phyloP scores from a whole-genome alignment of 2,888 invertebrate genomes.

The Eristalis tenax region DNA sequence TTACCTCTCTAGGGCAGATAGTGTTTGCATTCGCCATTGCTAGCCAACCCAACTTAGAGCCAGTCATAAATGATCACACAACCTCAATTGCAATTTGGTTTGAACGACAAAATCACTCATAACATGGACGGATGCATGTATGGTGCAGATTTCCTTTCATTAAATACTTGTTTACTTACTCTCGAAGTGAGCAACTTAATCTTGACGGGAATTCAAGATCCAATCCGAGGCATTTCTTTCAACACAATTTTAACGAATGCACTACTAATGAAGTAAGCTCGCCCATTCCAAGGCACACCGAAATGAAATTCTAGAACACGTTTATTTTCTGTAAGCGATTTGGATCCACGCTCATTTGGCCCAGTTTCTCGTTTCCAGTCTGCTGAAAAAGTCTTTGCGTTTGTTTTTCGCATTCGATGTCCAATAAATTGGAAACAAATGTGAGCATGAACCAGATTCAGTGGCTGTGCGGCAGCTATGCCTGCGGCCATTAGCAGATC shows the following conservation, averaged over 20 bases:
- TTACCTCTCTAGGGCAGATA: too few species aligned
- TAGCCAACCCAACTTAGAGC: too few species aligned
- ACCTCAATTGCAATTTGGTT: too few species aligned
- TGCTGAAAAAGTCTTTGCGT: slow-evolving; percentile 30
- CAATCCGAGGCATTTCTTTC: slow-evolving; percentile 36
- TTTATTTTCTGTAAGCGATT: slow-evolving; percentile 60
- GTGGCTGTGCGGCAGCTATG: slow-evolving; percentile 21
- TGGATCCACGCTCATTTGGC: slow-evolving; percentile 41
- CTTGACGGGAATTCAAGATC: slow-evolving; percentile 11
- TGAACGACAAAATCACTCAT: too few species aligned
- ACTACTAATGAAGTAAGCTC: slow-evolving; percentile 45
- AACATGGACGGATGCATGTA: too few species aligned
- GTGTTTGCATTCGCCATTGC: too few species aligned
- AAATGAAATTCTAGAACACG: slow-evolving; percentile 57
- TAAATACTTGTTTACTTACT: not conserved
- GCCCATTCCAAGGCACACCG: not conserved
- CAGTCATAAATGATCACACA: too few species aligned
- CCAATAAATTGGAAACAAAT: slow-evolving; percentile 61
- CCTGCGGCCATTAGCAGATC: not conserved
- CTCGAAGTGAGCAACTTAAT: not conserved
- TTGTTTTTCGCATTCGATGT: slow-evolving; percentile 44
- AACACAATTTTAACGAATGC: slow-evolving; percentile 54
- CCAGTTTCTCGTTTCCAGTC: slow-evolving; percentile 48
- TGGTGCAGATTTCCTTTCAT: not conserved
- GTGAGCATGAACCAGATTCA: slow-evolving; percentile 33